Conservation (phyloP, 2,888 invertebrate genomes). For the Ephialtes manifestator region DNA sequence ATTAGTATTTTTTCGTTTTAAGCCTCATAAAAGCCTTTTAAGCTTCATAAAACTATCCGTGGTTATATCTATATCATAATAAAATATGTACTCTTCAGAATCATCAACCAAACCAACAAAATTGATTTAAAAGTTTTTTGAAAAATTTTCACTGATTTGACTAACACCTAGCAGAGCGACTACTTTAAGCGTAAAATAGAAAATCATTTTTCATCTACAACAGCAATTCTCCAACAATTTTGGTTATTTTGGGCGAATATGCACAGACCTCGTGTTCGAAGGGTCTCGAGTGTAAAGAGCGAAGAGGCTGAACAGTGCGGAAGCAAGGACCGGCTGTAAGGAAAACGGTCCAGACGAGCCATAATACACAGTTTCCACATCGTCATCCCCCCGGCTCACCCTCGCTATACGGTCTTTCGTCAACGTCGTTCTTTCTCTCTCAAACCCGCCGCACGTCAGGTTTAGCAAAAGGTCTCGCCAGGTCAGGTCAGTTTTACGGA, state of each 20-base stretch:
- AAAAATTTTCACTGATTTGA: too few species aligned
- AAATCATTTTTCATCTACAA: not conserved
- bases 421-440: conserved; percentile 4
- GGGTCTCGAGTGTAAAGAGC: conserved; percentile 50
- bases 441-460: not conserved
- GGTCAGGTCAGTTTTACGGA: conserved; percentile 16
- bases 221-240: conserved; percentile 59
- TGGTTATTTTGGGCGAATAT: conserved; percentile 61
- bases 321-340: conserved; percentile 62
- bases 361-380: not conserved
- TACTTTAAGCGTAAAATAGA: too few species aligned
- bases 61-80: too few species aligned
- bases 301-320: conserved; percentile 22
- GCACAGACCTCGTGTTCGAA: conserved; percentile 21
- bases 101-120: too few species aligned
- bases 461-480: conserved; percentile 9
- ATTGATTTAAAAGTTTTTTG: too few species aligned
- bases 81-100: too few species aligned
- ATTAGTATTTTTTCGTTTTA: too few species aligned
- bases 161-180: too few species aligned
- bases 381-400: conserved; percentile 24
- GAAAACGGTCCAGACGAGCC: conserved; percentile 52
- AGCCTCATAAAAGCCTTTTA: too few species aligned
- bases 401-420: conserved; percentile 29
- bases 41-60: too few species aligned